Conservation (phyloP, 2,888 invertebrate species). For the Macropis europaea region DNA sequence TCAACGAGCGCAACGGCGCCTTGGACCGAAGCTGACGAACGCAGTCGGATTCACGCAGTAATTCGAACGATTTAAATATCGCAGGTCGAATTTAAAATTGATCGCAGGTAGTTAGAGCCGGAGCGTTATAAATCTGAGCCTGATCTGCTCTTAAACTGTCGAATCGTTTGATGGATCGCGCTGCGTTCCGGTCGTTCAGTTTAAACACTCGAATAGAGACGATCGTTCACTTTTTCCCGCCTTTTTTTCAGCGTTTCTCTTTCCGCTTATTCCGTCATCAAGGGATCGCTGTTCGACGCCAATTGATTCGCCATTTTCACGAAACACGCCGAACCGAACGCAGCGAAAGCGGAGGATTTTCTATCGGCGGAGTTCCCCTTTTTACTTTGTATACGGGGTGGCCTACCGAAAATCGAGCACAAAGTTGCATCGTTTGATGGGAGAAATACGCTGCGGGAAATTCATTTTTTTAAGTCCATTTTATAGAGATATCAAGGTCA, state of each 20-base stretch:
- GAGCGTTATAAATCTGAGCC: conserved; percentile 58
- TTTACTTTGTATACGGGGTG: no score
- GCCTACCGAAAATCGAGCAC: no score
- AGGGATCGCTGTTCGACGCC: background rate
- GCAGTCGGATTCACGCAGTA: conserved; percentile 12
- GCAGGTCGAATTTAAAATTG: conserved; percentile 50
- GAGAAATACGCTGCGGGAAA: no score
- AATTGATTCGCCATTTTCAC: conserved; percentile 25
- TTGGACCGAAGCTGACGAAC: background rate
- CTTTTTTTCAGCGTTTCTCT: background rate
- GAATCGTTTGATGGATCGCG: conserved; percentile 53
- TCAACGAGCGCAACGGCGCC: background rate
- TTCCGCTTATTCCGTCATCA: background rate
- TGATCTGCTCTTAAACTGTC: conserved; percentile 62
- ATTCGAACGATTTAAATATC: conserved; percentile 37
- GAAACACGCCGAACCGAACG: background rate
- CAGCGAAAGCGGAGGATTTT: background rate
- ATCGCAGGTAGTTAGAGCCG: conserved; percentile 49
- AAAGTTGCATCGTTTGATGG: no score
- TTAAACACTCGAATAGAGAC: conserved; percentile 46
- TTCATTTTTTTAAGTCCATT: no score
- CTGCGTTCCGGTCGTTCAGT: conserved; percentile 26
- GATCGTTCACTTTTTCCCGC: conserved; percentile 13
- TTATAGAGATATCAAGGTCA: no score
- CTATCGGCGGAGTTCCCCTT: no score